Percentiles rank a stretch among this genome's conserved stretches.
These are phyloP conservation scores for Colletes collaris DNA, from an alignment of 2,888 invertebrate genomes.

Conservation along the genomic window DNA sequence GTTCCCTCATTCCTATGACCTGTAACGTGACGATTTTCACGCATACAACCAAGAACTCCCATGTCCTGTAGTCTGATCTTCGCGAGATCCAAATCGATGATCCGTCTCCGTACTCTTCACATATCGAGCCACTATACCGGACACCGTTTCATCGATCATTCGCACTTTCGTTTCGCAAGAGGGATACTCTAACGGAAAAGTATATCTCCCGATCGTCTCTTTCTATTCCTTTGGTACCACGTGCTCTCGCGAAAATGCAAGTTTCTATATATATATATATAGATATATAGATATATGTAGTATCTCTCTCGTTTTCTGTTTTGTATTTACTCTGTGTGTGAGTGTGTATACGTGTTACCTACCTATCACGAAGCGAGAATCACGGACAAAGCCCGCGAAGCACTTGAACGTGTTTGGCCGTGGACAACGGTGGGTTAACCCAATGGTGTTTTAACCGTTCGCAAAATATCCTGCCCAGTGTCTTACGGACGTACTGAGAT, in stretches of 20 bases:
- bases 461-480: constrained; percentile 64
- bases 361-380: constrained; percentile 49
- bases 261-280: constrained; percentile 1
- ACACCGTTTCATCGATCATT: no score
- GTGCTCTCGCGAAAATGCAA: constrained; percentile 1
- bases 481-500: constrained; percentile 36
- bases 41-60: constrained; percentile 63
- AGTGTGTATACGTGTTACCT: constrained; percentile 4
- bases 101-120: constrained; percentile 3
- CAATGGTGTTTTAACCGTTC: constrained; percentile 64
- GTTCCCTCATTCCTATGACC: constrained; percentile 77
- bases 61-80: constrained; percentile 58
- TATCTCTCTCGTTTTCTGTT: neutral
- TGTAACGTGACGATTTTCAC: constrained; percentile 70
- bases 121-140: neutral
- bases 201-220: neutral
- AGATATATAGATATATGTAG: neutral
- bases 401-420: constrained; percentile 9
- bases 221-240: neutral
- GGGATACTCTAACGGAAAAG: no score
- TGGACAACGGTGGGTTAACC: neutral
- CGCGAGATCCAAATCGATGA: constrained; percentile 29
- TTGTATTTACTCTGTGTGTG: neutral
- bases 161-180: no score
- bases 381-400: constrained; percentile 30